Base-by-base conservation (phyloP, 2,113 vertebrate genomes). In the Paratilapia polleni region DNA sequence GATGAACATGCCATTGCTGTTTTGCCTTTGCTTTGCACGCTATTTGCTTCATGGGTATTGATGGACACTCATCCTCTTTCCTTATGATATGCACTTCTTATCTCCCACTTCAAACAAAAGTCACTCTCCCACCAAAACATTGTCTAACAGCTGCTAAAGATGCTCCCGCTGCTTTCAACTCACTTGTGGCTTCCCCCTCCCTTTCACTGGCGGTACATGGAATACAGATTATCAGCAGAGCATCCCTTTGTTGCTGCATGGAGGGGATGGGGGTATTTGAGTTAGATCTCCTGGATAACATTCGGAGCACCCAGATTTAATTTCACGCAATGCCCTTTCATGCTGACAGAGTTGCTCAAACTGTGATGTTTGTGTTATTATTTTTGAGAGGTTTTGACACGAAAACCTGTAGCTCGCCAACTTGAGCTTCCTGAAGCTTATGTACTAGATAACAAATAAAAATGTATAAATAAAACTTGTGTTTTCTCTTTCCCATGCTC, bases 231-330 rank as follows among this genome's bases (percentile, higher is more conserved):
- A 95, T 91, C 92, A 76, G 83, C 83, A 38, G 81, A 82, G 79
- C 91, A 78, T 83, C 88, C 81, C 90, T 96, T 96, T 95, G 95
- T 95, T 95, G 93, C 91, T 88, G 82, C 85, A 86, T 59, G 75
- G 82, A 78, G 90, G 90, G 76, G 77, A 96, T 96, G 86, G 14
- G 94, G 96, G 96, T 96, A 96, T 95, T 96, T 96, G 90, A 93
- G 86, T 94, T 84, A 95, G 94, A 95, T 95, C 85, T 82, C 70
- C 80, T 81, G 82, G 95, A 96, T 96, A 95, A 92, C 89, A 87
- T 91, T 92, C 13, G 66, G 36, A 93, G 90, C 78, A 81, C 86
- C 89, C 75, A 94, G 87, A 93, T 93, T 93, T 90, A 81, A 80
- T 90, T 94, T 93, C 92, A 92, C 73, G 84, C 90, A 49, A 86